Evolutionary conservation across 2,113 vertebrate genomes (phyloP).

Genomic region (Columba janthina): DNA sequence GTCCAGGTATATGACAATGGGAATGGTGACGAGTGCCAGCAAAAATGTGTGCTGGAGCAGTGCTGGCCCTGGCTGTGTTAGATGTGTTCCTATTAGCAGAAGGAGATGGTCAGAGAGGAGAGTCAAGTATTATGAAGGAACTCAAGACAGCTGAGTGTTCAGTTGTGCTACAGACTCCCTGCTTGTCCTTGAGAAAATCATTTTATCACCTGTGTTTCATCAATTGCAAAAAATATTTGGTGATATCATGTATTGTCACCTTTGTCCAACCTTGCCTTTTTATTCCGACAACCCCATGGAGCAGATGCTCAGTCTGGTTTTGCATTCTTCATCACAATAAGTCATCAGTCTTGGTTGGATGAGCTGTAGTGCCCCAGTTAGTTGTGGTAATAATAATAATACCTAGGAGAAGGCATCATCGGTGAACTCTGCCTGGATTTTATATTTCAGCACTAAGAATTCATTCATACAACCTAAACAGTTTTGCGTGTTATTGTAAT

Average conservation of each 20-base stretch:
- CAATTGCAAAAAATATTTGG: background rate
- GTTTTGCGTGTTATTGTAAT: slow-evolving; percentile 25
- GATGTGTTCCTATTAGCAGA: slow-evolving; percentile 8
- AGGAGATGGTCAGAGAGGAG: background rate
- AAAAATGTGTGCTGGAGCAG: background rate
- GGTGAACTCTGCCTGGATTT: background rate
- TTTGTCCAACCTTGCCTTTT: background rate
- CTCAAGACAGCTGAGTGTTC: background rate
- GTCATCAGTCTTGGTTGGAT: background rate
- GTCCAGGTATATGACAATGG: background rate
- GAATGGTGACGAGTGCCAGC: background rate
- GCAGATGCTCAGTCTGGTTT: background rate
- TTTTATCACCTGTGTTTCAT: background rate
- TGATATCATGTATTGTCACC: background rate
- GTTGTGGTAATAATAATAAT: background rate
- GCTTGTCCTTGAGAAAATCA: background rate
- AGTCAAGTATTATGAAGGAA: background rate
- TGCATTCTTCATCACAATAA: background rate
- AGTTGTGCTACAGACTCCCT: background rate
- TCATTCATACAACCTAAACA: slow-evolving; percentile 1
- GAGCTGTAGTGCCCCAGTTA: background rate
- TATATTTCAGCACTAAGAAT: background rate
- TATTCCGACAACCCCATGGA: background rate
- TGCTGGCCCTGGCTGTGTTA: background rate
- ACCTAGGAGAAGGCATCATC: background rate